Conservation (phyloP, 2,113 vertebrate species). For the Progne subis region DNA sequence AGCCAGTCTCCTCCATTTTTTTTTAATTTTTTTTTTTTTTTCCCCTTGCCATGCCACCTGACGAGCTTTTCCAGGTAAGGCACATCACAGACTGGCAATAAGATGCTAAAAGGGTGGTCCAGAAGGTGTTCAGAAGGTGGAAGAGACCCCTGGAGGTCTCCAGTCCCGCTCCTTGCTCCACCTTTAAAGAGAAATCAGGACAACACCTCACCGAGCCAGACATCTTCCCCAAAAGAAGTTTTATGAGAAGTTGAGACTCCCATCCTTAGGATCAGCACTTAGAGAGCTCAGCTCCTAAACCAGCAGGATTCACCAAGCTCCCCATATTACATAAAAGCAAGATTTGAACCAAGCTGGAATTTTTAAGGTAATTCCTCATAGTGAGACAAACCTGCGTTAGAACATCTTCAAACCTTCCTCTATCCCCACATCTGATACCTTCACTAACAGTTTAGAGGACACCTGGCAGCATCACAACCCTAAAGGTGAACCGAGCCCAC, state of each 20-base stretch:
- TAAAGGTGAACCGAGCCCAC: not conserved
- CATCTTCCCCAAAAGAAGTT: not conserved
- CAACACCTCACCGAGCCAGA: not conserved
- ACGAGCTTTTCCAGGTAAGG: not conserved
- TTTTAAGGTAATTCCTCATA: not conserved
- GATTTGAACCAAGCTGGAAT: not conserved
- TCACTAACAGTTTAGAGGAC: not conserved
- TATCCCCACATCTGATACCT: not conserved
- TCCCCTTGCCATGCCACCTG: not conserved
- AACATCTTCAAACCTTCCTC: not conserved
- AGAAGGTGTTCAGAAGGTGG: not conserved
- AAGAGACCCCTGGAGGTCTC: not conserved
- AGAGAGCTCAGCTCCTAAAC: not conserved
- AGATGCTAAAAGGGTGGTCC: not conserved
- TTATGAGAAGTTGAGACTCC: not conserved
- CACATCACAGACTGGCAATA: not conserved
- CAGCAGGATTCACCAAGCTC: not conserved
- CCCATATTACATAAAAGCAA: not conserved
- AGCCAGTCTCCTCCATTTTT: not conserved
- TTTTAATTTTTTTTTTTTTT: too few relatives aligned
- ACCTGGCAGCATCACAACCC: not conserved
- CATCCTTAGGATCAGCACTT: not conserved
- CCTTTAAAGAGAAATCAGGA: not conserved
- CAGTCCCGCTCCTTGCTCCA: not conserved
- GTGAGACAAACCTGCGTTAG: not conserved